Percentiles rank a stretch among this genome's conserved stretches.
Evolutionary conservation across 1,140 invertebrate species (phyloP).

Genomic region (Cylas formicarius): DNA sequence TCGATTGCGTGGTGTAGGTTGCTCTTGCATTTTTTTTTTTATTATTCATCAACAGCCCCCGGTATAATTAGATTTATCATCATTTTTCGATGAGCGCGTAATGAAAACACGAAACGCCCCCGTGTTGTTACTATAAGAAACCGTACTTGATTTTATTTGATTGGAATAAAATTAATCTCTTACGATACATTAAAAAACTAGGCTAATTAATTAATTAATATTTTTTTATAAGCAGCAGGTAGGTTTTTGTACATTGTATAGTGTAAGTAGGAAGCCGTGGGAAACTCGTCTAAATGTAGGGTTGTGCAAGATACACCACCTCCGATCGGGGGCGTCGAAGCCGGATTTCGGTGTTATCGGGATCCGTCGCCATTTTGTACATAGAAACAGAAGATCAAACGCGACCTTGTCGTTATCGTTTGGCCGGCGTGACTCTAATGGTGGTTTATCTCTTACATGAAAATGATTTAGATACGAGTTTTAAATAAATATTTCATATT

Average conservation of each 20-base stretch:
- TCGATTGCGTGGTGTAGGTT: slow-evolving; percentile 20
- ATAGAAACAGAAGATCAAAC: too few species aligned
- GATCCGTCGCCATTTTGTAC: too few species aligned
- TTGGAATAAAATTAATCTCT: slow-evolving; percentile 19
- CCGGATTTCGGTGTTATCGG: too few species aligned
- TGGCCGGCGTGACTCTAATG: too few species aligned
- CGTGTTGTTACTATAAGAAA: slow-evolving; percentile 2
- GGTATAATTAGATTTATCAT: slow-evolving; percentile 8
- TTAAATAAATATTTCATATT: too few species aligned
- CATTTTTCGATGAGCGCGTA: slow-evolving; percentile 22
- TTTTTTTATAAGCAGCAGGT: slow-evolving; percentile 36
- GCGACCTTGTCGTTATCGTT: too few species aligned
- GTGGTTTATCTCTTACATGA: too few species aligned
- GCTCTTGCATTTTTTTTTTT: background rate
- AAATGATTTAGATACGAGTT: too few species aligned
- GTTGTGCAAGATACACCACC: too few species aligned
- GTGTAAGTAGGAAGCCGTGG: slow-evolving; percentile 15
- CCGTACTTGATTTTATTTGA: slow-evolving; percentile 18
- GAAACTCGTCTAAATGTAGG: too few species aligned
- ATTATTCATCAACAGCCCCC: background rate
- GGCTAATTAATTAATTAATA: slow-evolving; percentile 34
- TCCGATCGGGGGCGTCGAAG: too few species aligned
- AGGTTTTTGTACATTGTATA: slow-evolving; percentile 44
- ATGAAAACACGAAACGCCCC: slow-evolving; percentile 6
- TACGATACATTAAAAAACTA: slow-evolving; percentile 15